A percentile compares a stretch with the other conserved stretches of the same genome.
Evolutionary conservation across 2,113 vertebrate species (phyloP).

Genomic region (Synodontis membranacea): DNA sequence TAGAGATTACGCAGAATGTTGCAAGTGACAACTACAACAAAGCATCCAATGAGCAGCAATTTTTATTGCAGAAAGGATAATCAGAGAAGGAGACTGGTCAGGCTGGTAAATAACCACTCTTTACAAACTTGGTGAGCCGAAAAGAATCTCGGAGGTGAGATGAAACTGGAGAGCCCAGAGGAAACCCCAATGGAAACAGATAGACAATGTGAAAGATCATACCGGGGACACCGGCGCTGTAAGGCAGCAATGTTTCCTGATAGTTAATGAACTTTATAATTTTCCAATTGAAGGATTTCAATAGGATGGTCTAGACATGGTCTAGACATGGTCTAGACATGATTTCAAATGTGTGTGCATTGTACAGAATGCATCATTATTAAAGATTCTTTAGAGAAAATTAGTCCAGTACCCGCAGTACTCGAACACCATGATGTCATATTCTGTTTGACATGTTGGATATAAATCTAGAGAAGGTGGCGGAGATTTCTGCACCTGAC

Average conservation of each 20-base stretch:
- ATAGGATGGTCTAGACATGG: not conserved
- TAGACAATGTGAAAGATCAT: not conserved
- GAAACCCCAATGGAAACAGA: not conserved
- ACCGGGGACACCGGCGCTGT: not conserved
- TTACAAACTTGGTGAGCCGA: not conserved
- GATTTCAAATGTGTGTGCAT: not conserved
- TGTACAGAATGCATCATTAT: not conserved
- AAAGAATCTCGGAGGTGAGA: not conserved
- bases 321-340: not conserved
- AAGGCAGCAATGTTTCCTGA: not conserved
- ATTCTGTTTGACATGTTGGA: slow-evolving; percentile 35
- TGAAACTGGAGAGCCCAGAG: not conserved
- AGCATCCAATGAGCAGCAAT: not conserved
- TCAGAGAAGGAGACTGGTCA: not conserved
- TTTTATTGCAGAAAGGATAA: not conserved
- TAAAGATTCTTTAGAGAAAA: slow-evolving; percentile 8
- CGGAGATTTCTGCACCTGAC: slow-evolving; percentile 25
- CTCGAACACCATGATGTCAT: slow-evolving; percentile 1
- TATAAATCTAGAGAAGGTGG: not conserved
- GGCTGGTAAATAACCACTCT: not conserved
- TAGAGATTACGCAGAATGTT: not conserved
- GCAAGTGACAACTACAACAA: not conserved
- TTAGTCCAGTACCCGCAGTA: not conserved
- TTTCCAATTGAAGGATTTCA: not conserved
- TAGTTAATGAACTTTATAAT: not conserved